Evolutionary conservation across 1,140 invertebrate genomes (phyloP).

Genomic region (Mesaphorura yosii): DNA sequence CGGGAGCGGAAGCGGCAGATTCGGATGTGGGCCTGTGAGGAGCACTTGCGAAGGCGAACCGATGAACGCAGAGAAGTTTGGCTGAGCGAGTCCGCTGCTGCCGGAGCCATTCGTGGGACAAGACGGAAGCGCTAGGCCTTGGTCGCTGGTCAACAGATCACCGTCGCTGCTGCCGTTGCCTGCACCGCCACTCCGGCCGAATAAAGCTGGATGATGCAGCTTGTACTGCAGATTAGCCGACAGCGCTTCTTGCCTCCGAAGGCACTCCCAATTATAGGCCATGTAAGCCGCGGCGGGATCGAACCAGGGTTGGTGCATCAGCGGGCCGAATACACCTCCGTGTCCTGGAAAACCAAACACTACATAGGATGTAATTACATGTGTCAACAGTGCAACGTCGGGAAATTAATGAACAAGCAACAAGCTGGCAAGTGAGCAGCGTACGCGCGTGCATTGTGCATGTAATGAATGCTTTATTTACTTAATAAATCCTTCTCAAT

Average conservation of each 20-base stretch:
- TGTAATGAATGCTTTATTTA: no score
- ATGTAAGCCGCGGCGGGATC: constrained; percentile 32
- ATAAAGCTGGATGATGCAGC: constrained; percentile 2
- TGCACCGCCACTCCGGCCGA: not conserved
- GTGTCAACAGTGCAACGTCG: no score
- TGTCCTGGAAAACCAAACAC: constrained; percentile 31
- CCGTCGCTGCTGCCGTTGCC: not conserved
- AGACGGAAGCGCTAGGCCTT: no score
- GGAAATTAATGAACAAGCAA: no score
- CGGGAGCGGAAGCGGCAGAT: not conserved
- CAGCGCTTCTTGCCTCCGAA: no score
- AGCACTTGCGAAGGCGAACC: not conserved
- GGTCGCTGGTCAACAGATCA: no score
- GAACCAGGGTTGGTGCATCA: constrained; percentile 31
- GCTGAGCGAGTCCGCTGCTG: no score
- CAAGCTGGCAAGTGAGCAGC: no score
- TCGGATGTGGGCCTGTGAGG: not conserved
- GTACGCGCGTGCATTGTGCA: no score
- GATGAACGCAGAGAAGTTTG: constrained; percentile 2
- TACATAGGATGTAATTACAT: constrained; percentile 12
- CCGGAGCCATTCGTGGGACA: no score
- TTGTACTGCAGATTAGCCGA: constrained; percentile 1
- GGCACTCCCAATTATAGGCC: constrained; percentile 31
- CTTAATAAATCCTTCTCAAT: no score
- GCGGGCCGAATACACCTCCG: constrained; percentile 30